Evolutionary conservation across 2,888 invertebrate species (phyloP), one percentile per base, ranked within the genome.

Genomic region (Chloroclysta siterata): DNA sequence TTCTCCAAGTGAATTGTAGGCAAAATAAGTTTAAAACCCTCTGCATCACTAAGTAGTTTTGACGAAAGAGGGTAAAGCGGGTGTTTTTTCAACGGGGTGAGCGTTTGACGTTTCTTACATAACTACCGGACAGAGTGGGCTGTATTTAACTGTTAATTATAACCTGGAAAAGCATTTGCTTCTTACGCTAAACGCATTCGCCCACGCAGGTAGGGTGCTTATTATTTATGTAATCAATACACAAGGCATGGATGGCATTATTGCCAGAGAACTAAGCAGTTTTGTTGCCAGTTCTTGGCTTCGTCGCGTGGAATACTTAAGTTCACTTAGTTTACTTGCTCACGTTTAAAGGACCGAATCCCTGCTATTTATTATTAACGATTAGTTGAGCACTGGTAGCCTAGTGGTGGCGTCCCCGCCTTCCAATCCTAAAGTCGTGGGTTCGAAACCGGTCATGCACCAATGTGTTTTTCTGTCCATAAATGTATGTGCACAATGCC

Each of bases 61-160:
- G n/a, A n/a, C n/a, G n/a, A n/a, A n/a, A n/a, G n/a, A n/a, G n/a
- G n/a, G n/a, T n/a, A n/a, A n/a, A n/a, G n/a, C n/a, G n/a, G n/a
- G n/a, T n/a, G n/a, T n/a, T n/a, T n/a, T n/a, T n/a, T n/a, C n/a
- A n/a, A n/a, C n/a, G n/a, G n/a, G n/a, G 6, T 8, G 33, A 33
- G 33, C 33, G 33, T 33, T 8, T 33, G 33, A 33, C 33, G 33
- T 6, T 13, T 41, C 14, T 52, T 47, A 22, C 8, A 47, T 5
- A 11, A 11, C 36, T 15, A 22, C 58, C 63, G 66, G 64, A 64
- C 17, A 60, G 58, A 36, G 63, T 66, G 66, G 64, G 66, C 29
- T 55, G 58, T 58, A 42, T 59, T 63, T 55, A 63, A 65, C 63
- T 60, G 60, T 57, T 65, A 65, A 67, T 69, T 65, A 69, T 63